These are phyloP conservation scores for Stenchaetothrips biformis DNA, from an alignment of 2,888 invertebrate species.

Conservation along the genomic window DNA sequence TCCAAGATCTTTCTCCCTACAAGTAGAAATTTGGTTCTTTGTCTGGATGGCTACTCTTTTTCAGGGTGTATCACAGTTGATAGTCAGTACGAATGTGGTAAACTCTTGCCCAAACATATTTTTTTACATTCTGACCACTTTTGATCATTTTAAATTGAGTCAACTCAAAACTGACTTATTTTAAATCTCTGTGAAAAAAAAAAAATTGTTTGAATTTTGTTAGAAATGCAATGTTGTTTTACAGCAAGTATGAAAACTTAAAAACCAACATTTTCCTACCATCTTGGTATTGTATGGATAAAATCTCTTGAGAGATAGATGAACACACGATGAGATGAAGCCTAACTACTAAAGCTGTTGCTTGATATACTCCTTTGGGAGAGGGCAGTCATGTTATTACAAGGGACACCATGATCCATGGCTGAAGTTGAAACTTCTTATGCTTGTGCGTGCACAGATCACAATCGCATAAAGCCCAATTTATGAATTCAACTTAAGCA, in stretches of 20 bases:
- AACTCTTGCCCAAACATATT: neutral
- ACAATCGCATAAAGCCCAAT: slow-evolving; percentile 1
- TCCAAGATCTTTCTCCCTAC: neutral
- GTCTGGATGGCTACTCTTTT: no score
- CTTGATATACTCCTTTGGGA: slow-evolving; percentile 10
- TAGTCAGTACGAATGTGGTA: no score
- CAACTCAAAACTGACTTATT: neutral
- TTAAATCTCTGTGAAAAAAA: neutral
- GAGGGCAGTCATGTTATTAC: slow-evolving; percentile 23
- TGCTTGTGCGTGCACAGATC: slow-evolving; percentile 10
- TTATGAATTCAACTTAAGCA: slow-evolving; percentile 3
- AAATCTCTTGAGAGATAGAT: slow-evolving; percentile 10
- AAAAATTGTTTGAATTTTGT: slow-evolving; percentile 9
- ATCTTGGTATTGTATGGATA: slow-evolving; percentile 5
- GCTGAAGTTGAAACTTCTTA: neutral
- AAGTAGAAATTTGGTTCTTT: neutral
- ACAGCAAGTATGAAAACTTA: slow-evolving; percentile 20
- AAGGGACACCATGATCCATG: slow-evolving; percentile 20
- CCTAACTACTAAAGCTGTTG: slow-evolving; percentile 19
- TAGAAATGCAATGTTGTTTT: slow-evolving; percentile 15
- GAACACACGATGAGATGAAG: slow-evolving; percentile 12
- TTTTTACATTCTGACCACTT: neutral
- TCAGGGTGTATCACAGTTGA: no score
- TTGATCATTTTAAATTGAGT: neutral
- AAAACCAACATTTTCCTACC: slow-evolving; percentile 12